Conservation (phyloP, 2,888 invertebrate genomes). For the Meiosimyza platycephala region DNA sequence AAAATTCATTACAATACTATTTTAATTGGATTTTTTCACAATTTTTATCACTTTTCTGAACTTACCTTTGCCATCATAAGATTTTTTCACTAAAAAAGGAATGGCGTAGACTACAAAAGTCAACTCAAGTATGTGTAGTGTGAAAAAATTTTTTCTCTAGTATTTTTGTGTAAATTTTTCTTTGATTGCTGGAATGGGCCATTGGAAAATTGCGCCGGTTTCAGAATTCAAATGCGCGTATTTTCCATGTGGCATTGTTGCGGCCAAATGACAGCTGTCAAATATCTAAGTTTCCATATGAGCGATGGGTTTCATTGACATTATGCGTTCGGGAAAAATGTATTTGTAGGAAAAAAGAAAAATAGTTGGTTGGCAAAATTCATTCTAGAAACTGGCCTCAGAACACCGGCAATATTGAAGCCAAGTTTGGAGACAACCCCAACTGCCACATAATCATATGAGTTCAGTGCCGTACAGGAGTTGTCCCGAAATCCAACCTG, state of each 20-base stretch:
- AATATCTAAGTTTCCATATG: neutral
- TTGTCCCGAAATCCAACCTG: no score
- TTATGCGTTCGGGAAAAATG: neutral
- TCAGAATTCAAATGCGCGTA: constrained; percentile 52
- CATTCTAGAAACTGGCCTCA: no score
- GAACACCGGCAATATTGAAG: no score
- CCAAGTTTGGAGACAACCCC: no score
- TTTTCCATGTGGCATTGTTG: constrained; percentile 37
- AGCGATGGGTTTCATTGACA: neutral
- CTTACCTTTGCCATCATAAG: constrained; percentile 63
- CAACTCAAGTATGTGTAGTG: constrained; percentile 56
- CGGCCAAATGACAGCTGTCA: constrained; percentile 34
- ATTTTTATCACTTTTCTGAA: constrained; percentile 40
- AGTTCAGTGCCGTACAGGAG: no score
- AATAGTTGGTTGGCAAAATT: no score
- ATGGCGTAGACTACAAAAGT: constrained; percentile 61
- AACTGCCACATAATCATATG: no score
- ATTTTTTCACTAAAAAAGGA: constrained; percentile 59
- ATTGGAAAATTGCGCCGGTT: constrained; percentile 57
- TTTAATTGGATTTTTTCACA: constrained; percentile 21
- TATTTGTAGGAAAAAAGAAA: neutral
- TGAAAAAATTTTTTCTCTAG: constrained; percentile 47
- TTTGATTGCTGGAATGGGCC: constrained; percentile 42
- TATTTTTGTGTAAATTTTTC: constrained; percentile 44
- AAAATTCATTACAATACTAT: neutral